Evolutionary conservation across 2,888 invertebrate genomes (phyloP), one percentile per base, ranked within the genome.

Genomic region (Matsumyia berberina): DNA sequence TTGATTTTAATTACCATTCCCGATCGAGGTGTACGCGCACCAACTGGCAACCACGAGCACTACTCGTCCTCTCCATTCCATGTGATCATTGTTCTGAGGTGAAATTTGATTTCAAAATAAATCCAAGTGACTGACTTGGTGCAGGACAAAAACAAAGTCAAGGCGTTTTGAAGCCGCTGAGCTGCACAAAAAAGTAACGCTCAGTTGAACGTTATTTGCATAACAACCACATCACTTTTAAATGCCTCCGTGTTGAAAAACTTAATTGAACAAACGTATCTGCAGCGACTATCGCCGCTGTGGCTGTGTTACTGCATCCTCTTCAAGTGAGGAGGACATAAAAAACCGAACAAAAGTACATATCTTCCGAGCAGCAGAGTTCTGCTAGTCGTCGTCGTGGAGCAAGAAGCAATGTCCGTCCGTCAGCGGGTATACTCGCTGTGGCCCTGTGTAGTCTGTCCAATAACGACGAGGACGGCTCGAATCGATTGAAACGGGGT

Each of bases 171-270:
- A 62, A 42, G 44, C 53, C 31, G 44, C 42, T 31, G 15, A 62
- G 55, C 57, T 19, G 37, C 24, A 24, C 24, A 64, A 73, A 78
- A 67, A 62, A 73, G 80, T 80, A 80, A 80, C 85, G 85, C 85
- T 85, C 80, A 76, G 85, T 80, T 80, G 85, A 80, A 80, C 85
- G 85, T 76, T 85, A 85, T 85, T 85, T 85, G 85, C 85, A 85
- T 85, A 85, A 85, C 85, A 85, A 85, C 85, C 85, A 76, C 85
- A 85, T 85, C 74, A 85, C 80, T 85, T 85, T 85, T 85, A 85
- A 85, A 85, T 80, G 80, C 85, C 85, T 85, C 85, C 85, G 85
- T 85, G 85, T 85, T 85, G 85, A 85, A 85, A 85, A 85, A 85
- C 85, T 85, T 85, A 85, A 85, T 85, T 85, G 85, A 85, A 85